phyloP scores from a whole-genome alignment of 1,140 invertebrate species.

The Cyphomyrmex costatus region DNA sequence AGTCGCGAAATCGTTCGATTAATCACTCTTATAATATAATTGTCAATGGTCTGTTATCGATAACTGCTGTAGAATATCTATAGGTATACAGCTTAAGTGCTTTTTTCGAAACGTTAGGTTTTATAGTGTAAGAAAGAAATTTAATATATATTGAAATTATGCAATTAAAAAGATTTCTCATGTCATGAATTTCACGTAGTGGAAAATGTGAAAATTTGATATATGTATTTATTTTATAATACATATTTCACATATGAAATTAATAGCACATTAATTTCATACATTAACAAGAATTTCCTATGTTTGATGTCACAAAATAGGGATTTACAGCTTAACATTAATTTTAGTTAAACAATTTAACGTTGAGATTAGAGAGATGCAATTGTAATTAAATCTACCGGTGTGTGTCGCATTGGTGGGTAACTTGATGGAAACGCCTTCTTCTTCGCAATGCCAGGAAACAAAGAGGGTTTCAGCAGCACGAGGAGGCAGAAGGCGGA shows the following conservation, averaged over 20 bases:
- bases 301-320: neutral
- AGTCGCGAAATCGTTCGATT: constrained; percentile 1
- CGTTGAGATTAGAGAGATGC: neutral
- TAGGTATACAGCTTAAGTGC: neutral
- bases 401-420: neutral
- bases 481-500: constrained; percentile 56
- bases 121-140: neutral
- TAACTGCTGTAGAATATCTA: neutral
- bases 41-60: neutral
- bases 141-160: neutral
- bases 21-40: neutral
- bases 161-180: neutral
- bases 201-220: neutral
- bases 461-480: constrained; percentile 59
- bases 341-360: neutral
- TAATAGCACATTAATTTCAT: neutral
- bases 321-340: neutral
- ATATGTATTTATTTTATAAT: neutral
- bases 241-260: neutral
- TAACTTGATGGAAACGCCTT: constrained; percentile 54
- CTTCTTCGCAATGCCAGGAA: constrained; percentile 65
- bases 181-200: neutral
- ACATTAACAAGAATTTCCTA: neutral
- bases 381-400: constrained; percentile 44
- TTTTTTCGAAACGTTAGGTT: neutral